Evolutionary conservation across 2,113 vertebrate species (phyloP).

Genomic region (Poeciliopsis turrubarensis): DNA sequence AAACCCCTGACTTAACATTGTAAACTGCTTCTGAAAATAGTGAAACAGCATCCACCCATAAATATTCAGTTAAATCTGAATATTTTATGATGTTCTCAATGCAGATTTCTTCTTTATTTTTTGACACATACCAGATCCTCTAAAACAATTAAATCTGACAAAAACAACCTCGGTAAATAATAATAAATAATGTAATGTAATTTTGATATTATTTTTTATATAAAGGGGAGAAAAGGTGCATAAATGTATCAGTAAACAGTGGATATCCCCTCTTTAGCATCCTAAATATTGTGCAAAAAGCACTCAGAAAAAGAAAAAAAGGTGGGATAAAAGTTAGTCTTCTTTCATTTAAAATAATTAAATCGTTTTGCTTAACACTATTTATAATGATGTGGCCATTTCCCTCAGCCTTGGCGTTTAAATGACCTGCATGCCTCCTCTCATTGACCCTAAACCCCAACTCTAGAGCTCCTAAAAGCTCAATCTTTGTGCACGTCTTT

Average conservation of each 20-base stretch:
- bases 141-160: too few relatives aligned
- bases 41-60: background rate
- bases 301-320: conserved; percentile 2
- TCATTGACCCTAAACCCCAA: conserved; percentile 49
- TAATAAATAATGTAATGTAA: too few relatives aligned
- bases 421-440: conserved; percentile 84
- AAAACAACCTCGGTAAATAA: too few relatives aligned
- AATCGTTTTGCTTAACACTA: conserved; percentile 59
- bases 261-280: background rate
- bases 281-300: conserved; percentile 18
- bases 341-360: conserved; percentile 57
- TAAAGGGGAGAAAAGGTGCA: too few relatives aligned
- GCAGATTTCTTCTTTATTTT: background rate
- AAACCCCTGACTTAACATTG: background rate
- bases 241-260: too few relatives aligned
- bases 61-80: background rate
- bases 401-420: conserved; percentile 87
- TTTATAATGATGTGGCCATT: conserved; percentile 72
- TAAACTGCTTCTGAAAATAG: background rate
- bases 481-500: conserved; percentile 50
- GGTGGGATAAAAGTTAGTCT: conserved; percentile 52
- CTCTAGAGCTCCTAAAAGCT: conserved; percentile 24
- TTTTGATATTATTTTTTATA: too few relatives aligned
- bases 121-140: too few relatives aligned
- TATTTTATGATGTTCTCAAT: background rate